Evolutionary conservation across 2,797 vertebrate genomes (phyloP).

Genomic region (Erethizon dorsatum): DNA sequence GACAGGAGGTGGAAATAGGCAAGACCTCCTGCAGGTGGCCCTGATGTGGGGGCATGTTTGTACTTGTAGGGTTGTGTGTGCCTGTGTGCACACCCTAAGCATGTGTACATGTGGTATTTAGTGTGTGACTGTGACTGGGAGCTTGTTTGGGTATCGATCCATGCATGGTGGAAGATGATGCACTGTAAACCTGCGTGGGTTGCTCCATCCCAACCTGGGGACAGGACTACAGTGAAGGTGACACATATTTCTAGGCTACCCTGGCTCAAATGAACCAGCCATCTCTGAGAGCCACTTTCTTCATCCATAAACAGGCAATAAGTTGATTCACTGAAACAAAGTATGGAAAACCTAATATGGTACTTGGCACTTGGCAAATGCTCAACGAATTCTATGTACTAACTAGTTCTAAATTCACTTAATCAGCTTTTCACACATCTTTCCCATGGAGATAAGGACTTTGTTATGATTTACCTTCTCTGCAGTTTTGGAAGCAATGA

Average conservation of each 20-base stretch:
- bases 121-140: background rate
- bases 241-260: background rate
- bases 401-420: background rate
- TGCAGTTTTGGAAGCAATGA: background rate
- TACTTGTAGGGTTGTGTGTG: no score
- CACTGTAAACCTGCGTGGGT: accelerated
- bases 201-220: background rate
- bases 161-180: background rate
- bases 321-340: background rate
- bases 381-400: background rate
- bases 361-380: background rate
- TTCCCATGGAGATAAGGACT: background rate
- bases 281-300: background rate
- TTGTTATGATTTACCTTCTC: background rate
- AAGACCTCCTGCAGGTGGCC: background rate
- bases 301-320: background rate
- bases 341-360: background rate
- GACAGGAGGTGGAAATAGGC: background rate
- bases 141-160: background rate
- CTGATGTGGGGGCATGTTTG: background rate
- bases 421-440: background rate
- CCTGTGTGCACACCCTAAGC: accelerated
- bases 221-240: background rate
- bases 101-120: background rate
- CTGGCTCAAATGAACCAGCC: background rate